Evolutionary conservation across 2,888 invertebrate genomes (phyloP).

Genomic region (Sphaerophoria rueppellii): DNA sequence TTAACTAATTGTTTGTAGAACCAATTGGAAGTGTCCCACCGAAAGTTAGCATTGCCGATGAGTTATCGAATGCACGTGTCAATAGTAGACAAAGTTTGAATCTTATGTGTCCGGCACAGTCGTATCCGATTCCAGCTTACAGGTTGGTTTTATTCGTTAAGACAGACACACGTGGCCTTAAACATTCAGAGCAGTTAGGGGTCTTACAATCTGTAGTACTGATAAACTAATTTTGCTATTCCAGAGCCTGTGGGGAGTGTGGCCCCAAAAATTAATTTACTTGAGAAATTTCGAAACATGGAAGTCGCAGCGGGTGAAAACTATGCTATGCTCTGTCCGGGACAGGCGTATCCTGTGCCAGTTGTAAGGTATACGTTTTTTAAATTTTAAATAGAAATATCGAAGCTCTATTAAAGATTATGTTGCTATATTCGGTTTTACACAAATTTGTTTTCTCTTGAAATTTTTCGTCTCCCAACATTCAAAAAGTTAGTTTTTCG

Average conservation of each 20-base stretch:
- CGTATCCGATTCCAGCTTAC: slow-evolving; percentile 88
- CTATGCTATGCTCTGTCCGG: slow-evolving; percentile 88
- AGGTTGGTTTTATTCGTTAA: slow-evolving; percentile 83
- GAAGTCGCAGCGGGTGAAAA: slow-evolving; percentile 82
- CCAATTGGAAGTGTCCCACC: slow-evolving; percentile 85
- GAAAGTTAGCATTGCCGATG: slow-evolving; percentile 84
- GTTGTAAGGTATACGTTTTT: slow-evolving; percentile 77
- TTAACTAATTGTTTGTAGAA: slow-evolving; percentile 76
- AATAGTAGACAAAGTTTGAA: slow-evolving; percentile 83
- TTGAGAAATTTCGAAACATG: slow-evolving; percentile 86
- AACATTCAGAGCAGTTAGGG: slow-evolving; percentile 76
- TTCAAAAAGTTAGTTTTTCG: not conserved
- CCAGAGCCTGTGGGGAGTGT: slow-evolving; percentile 84
- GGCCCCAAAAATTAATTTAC: slow-evolving; percentile 86
- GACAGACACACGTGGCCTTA: slow-evolving; percentile 15
- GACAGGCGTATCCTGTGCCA: slow-evolving; percentile 89
- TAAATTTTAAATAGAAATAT: no score
- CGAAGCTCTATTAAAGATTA: no score
- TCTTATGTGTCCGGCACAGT: slow-evolving; percentile 89
- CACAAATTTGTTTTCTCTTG: not conserved
- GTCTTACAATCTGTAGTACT: not conserved
- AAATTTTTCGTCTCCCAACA: slow-evolving; percentile 29
- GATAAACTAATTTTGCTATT: not conserved
- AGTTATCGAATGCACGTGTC: slow-evolving; percentile 78
- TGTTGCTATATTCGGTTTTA: no score